Percentiles rank a stretch among this genome's conserved stretches.
These are phyloP conservation scores for Pangasius macronema DNA, from an alignment of 2,797 vertebrate genomes.

Conservation along the genomic window DNA sequence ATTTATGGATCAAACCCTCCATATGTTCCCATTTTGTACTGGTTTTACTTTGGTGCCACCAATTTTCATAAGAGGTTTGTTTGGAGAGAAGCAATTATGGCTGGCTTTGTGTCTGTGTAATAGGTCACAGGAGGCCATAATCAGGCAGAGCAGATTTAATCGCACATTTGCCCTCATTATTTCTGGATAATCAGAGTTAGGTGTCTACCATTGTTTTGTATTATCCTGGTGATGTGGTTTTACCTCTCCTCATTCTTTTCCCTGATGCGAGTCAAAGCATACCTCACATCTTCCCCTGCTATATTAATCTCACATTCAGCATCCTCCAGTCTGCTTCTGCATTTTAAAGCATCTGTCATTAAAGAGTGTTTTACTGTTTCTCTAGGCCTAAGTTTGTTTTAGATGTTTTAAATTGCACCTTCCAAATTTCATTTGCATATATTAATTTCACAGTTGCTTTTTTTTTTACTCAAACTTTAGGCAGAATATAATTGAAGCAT, in stretches of 20 bases:
- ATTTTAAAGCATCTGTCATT: background rate
- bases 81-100: conserved; percentile 52
- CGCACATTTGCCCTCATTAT: conserved; percentile 48
- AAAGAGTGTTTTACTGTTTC: background rate
- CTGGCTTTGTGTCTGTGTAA: conserved; percentile 37
- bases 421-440: background rate
- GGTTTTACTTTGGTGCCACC: conserved; percentile 24
- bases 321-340: background rate
- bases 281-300: background rate
- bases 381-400: background rate
- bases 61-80: conserved; percentile 45
- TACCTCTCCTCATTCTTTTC: background rate
- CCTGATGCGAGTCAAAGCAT: conserved; percentile 5
- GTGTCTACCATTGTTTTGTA: conserved; percentile 16
- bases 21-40: conserved; percentile 8
- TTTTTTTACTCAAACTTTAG: background rate
- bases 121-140: conserved; percentile 47
- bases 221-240: background rate
- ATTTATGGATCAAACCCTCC: background rate
- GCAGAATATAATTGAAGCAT: background rate
- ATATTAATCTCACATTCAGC: conserved; percentile 16
- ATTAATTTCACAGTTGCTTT: background rate
- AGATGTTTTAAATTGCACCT: background rate
- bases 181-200: conserved; percentile 25
- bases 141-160: conserved; percentile 52